These are phyloP conservation scores for Thalassarche chlororhynchos DNA, from an alignment of 2,113 vertebrate genomes.

Conservation along the genomic window DNA sequence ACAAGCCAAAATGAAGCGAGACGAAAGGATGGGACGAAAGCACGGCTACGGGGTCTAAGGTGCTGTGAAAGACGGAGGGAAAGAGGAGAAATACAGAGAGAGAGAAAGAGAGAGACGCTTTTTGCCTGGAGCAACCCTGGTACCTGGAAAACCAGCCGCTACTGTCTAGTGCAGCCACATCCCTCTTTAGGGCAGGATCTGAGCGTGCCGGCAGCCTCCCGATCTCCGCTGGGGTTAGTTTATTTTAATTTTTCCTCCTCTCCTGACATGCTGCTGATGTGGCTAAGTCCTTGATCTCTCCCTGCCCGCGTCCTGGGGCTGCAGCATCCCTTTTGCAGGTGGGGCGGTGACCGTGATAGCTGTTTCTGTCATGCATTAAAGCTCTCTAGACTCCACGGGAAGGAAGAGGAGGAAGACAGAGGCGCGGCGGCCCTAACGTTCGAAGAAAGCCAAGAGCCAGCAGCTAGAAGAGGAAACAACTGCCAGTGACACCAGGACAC, in stretches of 20 bases:
- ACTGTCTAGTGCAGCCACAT: slow-evolving; percentile 70
- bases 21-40: slow-evolving; percentile 72
- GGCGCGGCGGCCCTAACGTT: slow-evolving; percentile 41
- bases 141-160: slow-evolving; percentile 82
- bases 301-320: slow-evolving; percentile 68
- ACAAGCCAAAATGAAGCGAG: slow-evolving; percentile 67
- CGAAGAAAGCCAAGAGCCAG: slow-evolving; percentile 67
- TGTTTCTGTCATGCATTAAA: slow-evolving; percentile 62
- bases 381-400: slow-evolving; percentile 43
- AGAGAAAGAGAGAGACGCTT: slow-evolving; percentile 48
- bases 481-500: slow-evolving; percentile 64
- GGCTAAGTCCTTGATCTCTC: slow-evolving; percentile 67
- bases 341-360: slow-evolving; percentile 46
- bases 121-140: slow-evolving; percentile 77
- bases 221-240: slow-evolving; percentile 66
- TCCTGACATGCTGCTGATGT: slow-evolving; percentile 67
- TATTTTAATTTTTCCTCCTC: slow-evolving; percentile 57
- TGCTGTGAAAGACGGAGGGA: slow-evolving; percentile 27
- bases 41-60: slow-evolving; percentile 56
- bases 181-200: slow-evolving; percentile 70
- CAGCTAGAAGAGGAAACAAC: slow-evolving; percentile 71
- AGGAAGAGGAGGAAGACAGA: slow-evolving; percentile 53
- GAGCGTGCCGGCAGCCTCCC: slow-evolving; percentile 74
- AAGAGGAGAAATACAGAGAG: slow-evolving; percentile 26
- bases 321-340: slow-evolving; percentile 65